Evolutionary conservation across 2,113 vertebrate species (phyloP).

Genomic region (Crypturellus undulatus): DNA sequence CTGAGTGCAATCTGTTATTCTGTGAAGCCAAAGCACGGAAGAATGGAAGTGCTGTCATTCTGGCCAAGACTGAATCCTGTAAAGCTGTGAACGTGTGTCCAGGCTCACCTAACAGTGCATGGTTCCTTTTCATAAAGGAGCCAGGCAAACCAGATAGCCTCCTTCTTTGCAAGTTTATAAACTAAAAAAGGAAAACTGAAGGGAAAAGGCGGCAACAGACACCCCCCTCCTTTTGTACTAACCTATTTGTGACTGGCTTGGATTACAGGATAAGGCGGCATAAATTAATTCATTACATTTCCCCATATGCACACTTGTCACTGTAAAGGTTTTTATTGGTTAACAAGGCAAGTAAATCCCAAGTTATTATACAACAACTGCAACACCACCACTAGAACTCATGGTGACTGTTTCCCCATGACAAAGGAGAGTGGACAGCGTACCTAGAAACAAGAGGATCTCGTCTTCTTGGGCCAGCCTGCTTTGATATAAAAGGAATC

Average conservation of each 20-base stretch:
- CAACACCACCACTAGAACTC: background rate
- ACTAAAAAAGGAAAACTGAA: background rate
- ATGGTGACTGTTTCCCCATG: background rate
- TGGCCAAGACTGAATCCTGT: background rate
- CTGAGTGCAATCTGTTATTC: background rate
- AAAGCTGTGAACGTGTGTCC: rapidly evolving
- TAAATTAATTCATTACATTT: background rate
- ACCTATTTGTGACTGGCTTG: background rate
- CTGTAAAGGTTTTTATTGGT: background rate
- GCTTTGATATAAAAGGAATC: background rate
- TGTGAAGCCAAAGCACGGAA: background rate
- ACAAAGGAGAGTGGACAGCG: background rate
- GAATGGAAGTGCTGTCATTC: background rate
- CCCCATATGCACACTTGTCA: background rate
- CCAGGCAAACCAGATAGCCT: background rate
- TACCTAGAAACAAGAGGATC: background rate
- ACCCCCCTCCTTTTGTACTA: background rate
- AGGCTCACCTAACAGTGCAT: rapidly evolving
- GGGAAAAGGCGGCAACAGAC: background rate
- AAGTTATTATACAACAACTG: background rate
- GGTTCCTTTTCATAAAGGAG: background rate
- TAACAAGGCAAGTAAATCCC: background rate
- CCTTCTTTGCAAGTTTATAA: background rate
- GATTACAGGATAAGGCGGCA: background rate
- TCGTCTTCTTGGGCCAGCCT: background rate